phyloP scores from a whole-genome alignment of 2,888 invertebrate genomes.

The Lagria hirta region DNA sequence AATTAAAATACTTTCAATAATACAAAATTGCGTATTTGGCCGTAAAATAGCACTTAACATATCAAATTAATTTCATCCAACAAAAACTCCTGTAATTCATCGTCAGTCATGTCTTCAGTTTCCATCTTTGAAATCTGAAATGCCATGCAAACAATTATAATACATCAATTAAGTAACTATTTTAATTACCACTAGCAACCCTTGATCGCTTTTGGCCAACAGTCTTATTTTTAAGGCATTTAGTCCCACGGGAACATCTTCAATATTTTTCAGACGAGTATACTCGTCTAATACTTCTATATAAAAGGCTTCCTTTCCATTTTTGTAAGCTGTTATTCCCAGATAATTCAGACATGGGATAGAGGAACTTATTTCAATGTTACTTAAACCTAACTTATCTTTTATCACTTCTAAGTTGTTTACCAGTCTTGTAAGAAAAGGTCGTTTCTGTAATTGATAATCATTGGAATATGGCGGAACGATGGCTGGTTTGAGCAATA shows the following conservation, averaged over 20 bases:
- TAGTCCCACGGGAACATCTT: constrained; percentile 47
- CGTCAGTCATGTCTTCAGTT: constrained; percentile 38
- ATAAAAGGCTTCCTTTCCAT: constrained; percentile 47
- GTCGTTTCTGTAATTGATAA: constrained; percentile 44
- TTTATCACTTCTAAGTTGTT: constrained; percentile 37
- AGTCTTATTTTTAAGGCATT: constrained; percentile 55
- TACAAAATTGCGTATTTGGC: no score
- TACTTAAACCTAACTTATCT: constrained; percentile 36
- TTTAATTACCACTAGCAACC: constrained; percentile 48
- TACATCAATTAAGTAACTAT: not conserved
- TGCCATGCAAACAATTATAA: constrained; percentile 4
- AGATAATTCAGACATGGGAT: constrained; percentile 50
- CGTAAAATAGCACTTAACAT: constrained; percentile 28
- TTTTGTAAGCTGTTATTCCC: constrained; percentile 49
- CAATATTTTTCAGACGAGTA: constrained; percentile 49
- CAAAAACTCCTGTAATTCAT: constrained; percentile 42
- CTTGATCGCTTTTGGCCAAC: constrained; percentile 47
- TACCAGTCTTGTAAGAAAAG: constrained; percentile 41
- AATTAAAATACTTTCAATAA: no score
- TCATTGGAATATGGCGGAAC: constrained; percentile 32
- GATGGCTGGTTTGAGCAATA: constrained; percentile 35
- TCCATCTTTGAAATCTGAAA: constrained; percentile 29
- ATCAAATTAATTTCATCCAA: constrained; percentile 44
- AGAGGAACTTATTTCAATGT: constrained; percentile 42
- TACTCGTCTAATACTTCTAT: constrained; percentile 54